A percentile compares a stretch with the other conserved stretches of the same genome.
These are phyloP conservation scores for Scolopax rusticola DNA, from an alignment of 2,797 vertebrate species.

Conservation along the genomic window DNA sequence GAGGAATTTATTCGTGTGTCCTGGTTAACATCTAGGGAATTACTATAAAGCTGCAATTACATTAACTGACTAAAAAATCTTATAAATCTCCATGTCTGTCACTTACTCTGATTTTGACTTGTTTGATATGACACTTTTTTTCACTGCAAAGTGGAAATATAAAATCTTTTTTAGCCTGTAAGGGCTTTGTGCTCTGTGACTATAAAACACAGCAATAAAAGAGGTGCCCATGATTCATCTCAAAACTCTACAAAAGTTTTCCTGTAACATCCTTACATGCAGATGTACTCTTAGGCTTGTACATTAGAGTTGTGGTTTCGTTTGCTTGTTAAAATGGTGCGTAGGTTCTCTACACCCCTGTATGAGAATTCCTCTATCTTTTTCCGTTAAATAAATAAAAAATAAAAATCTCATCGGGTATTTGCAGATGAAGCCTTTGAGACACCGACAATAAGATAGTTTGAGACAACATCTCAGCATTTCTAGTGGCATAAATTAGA, in stretches of 20 bases:
- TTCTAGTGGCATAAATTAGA: neutral
- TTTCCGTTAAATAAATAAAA: neutral
- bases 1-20: neutral
- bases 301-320: neutral
- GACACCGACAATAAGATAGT: neutral
- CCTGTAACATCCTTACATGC: neutral
- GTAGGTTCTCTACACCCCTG: neutral
- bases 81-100: neutral
- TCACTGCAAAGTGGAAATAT: neutral
- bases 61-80: conserved; percentile 37
- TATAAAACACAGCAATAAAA: neutral
- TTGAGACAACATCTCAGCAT: neutral
- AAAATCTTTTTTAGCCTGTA: neutral
- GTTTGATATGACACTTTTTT: neutral
- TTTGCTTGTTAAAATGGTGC: neutral
- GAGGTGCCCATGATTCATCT: neutral
- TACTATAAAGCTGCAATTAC: conserved; percentile 11
- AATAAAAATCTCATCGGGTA: neutral
- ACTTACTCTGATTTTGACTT: neutral
- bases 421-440: neutral
- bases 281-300: neutral
- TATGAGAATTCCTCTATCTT: neutral
- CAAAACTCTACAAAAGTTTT: neutral
- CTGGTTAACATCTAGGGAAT: conserved; percentile 19
- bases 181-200: neutral